Evolutionary conservation across 2,113 vertebrate species (phyloP).

Genomic region (Etheostoma cragini): DNA sequence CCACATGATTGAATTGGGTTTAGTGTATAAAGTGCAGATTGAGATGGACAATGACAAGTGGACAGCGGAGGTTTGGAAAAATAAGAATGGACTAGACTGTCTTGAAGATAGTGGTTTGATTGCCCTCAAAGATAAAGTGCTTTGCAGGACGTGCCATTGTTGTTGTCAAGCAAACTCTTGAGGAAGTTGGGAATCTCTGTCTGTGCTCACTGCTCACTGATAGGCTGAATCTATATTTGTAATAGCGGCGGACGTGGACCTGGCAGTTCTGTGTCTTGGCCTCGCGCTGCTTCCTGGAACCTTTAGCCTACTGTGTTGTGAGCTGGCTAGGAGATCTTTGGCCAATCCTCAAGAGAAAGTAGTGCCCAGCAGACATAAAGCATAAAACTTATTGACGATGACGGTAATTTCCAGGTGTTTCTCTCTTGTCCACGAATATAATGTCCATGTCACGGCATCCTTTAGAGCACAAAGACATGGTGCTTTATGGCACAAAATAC

Average conservation of each 20-base stretch:
- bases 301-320: slow-evolving; percentile 76
- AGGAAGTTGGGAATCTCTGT: neutral
- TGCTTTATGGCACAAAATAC: slow-evolving; percentile 1
- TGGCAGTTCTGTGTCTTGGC: slow-evolving; percentile 64
- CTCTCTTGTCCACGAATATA: neutral
- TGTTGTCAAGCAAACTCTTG: neutral
- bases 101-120: neutral
- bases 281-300: slow-evolving; percentile 74
- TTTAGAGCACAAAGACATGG: neutral
- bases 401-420: neutral
- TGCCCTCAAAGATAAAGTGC: neutral
- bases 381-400: neutral
- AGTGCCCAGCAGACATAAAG: slow-evolving; percentile 41
- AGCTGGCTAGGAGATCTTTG: slow-evolving; percentile 37
- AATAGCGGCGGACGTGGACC: slow-evolving; percentile 80
- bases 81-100: neutral
- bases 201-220: neutral
- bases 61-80: neutral
- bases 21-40: neutral
- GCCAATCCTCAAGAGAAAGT: slow-evolving; percentile 42
- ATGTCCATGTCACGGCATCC: neutral
- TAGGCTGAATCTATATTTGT: slow-evolving; percentile 3
- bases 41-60: neutral
- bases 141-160: neutral
- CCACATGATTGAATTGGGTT: neutral